Evolutionary conservation across 23 tunicate genomes (phyloP), one percentile per base, ranked within the genome.

Genomic region (Styela plicata): DNA sequence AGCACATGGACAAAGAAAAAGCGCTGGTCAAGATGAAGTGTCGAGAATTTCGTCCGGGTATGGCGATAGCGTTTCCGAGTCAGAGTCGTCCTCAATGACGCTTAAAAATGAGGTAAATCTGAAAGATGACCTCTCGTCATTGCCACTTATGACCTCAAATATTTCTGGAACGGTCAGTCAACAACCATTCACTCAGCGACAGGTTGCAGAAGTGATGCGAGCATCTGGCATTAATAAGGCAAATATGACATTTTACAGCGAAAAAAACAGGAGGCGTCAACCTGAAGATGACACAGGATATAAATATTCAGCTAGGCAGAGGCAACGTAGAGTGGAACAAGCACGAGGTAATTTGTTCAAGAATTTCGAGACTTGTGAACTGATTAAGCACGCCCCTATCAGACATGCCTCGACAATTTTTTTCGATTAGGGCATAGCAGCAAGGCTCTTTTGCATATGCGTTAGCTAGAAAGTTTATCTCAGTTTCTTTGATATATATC

Each of bases 121-220:
- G 57, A 44, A 44, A 13, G 57, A 44, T 13, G 77, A 71, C 35
- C 18, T 33, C 37, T 33, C 77, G 35, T 71, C 77, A 28, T 32
- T 71, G 77, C 77, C 34, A 28, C 13, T 34, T 32, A 71, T 71
- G 77, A 66, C 17, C 17, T 33, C 36, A 36, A 27, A 31, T 26
- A 27, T 18, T 5, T 36, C 32, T 28, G 34, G 77, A 3, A 21
- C 23, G 3, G 35, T 3, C 34, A 44, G 71, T 67, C 71, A 67
- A 1, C 81, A 76, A 65, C 81, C 81, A 13, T 76, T 44, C 81
- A 76, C 81, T 53, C 81, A 23, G 25, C 52, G 81, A 44, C 81
- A 76, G 44, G 66, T 76, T 36, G 81, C 81, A 24, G 81, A 76
- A 44, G 81, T 76, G n/a, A 76, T 76, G 66, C 52, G 81, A 25